Conservation (phyloP, 37 sponge, comb jelly and placozoan species). For the Chondrilla cf. caribensis region DNA sequence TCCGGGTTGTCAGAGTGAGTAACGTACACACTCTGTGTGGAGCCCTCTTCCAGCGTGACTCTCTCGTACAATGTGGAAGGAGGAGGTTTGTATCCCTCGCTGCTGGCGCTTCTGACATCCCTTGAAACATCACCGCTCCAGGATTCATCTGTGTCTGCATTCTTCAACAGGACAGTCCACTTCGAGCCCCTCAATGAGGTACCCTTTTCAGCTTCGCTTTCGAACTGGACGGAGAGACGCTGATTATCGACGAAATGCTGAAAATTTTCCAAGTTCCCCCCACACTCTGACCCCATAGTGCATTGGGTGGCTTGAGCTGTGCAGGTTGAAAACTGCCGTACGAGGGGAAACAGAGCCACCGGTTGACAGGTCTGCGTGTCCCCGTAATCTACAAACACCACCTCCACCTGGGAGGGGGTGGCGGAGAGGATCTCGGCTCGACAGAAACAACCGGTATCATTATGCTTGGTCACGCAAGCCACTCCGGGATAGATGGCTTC, state of each 20-base stretch:
- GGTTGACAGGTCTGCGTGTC: constrained; percentile 29
- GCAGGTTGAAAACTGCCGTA: neutral
- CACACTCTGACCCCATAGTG: neutral
- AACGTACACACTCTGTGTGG: constrained; percentile 30
- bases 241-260: neutral
- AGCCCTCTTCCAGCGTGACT: constrained; percentile 17
- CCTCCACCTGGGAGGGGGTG: constrained; percentile 20
- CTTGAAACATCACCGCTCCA: neutral
- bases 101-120: too few species aligned
- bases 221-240: neutral
- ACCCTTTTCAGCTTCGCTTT: neutral
- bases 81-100: too few species aligned
- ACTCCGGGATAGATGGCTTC: constrained; percentile 31
- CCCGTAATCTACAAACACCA: constrained; percentile 79
- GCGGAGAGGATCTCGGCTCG: constrained; percentile 34
- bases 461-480: constrained; percentile 41
- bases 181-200: neutral
- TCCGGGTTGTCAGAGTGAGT: constrained; percentile 51
- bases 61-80: neutral
- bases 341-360: constrained; percentile 16
- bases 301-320: constrained; percentile 59
- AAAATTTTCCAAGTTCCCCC: neutral
- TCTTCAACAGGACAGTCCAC: neutral
- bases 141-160: neutral
- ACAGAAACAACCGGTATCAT: constrained; percentile 44